Base-by-base conservation (phyloP, 2,888 invertebrate species). In the Dendrolimus pini region DNA sequence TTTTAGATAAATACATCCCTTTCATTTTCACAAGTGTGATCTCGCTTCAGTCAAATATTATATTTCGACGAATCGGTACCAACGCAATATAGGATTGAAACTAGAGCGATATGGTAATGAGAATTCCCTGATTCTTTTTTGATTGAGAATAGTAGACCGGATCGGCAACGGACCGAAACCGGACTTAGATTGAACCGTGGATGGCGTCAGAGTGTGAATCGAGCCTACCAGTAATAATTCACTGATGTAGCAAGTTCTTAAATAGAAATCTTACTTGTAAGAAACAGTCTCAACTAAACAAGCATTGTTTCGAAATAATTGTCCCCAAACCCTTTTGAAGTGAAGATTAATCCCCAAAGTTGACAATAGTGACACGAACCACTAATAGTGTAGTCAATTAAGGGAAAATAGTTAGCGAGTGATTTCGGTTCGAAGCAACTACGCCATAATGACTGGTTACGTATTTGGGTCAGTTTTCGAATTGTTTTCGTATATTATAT, bases 321-420 rank as follows among this genome's bases (percentile, higher is more conserved):
- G 47, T 47, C 47, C 47, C 47, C 9, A 47, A 47, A 56, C 56
- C 54, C 56, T 56, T 59, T 59, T 52, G 14, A 55, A 53, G 47
- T 55, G 53, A 59, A 63, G 62, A 64, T 64, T 65, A 62, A 65
- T 65, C 60, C 59, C 64, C 58, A 53, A 60, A 64, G 61, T 61
- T 64, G 10, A 55, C 60, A 62, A 60, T 60, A 54, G 53, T 59
- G 55, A 58, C 59, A 57, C 30, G 9, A 52, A 53, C 57, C 52
- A 53, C 57, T 59, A 59, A 59, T 57, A 64, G 58, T 62, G 59
- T 54, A 62, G 58, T 60, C 65, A 59, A 63, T 63, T 65, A 65
- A 56, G 58, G 13, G 53, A 47, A 56, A 60, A 62, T 60, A 60
- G 59, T 56, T 57, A 47, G 30, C 30, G 57, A 56, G 57, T 56